Percentiles rank a stretch among this genome's conserved stretches.
Conservation (phyloP, 1,140 invertebrate genomes). For the Paramacrobiotus metropolitanus region DNA sequence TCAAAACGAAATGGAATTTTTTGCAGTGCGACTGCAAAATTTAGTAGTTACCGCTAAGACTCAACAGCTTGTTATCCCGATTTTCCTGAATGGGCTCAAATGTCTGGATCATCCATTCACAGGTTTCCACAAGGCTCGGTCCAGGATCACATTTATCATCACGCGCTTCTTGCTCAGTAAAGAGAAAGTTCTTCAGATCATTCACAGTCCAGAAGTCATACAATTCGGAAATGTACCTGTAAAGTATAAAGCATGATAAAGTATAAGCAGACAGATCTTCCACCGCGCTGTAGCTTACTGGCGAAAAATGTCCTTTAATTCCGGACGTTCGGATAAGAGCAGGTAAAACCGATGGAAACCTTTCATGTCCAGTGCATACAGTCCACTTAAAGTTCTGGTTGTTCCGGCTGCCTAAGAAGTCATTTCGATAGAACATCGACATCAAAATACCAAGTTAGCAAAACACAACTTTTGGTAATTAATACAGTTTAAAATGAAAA, state of each 20-base stretch:
- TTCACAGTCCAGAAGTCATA: slow-evolving; percentile 10
- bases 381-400: neutral
- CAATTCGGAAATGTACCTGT: slow-evolving; percentile 6
- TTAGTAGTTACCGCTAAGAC: slow-evolving; percentile 14
- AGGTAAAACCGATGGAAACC: slow-evolving; percentile 33
- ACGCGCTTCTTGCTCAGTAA: slow-evolving; percentile 15
- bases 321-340: slow-evolving; percentile 25
- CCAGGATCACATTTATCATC: slow-evolving; percentile 9
- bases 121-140: slow-evolving; percentile 15
- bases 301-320: slow-evolving; percentile 28
- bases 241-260: slow-evolving; percentile 8
- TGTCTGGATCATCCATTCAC: slow-evolving; percentile 19
- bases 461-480: neutral
- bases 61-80: slow-evolving; percentile 16
- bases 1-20: neutral
- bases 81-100: slow-evolving; percentile 19
- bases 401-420: neutral
- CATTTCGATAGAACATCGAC: no score
- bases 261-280: no score
- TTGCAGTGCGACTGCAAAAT: slow-evolving; percentile 2
- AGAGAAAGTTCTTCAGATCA: slow-evolving; percentile 15
- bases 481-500: no score
- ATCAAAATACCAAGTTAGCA: no score
- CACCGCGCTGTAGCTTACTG: slow-evolving; percentile 20
- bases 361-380: slow-evolving; percentile 26